Percentiles rank a stretch among this genome's conserved stretches.
These are phyloP conservation scores for Tiaroga cobitis DNA, from an alignment of 2,797 vertebrate genomes.

Conservation along the genomic window DNA sequence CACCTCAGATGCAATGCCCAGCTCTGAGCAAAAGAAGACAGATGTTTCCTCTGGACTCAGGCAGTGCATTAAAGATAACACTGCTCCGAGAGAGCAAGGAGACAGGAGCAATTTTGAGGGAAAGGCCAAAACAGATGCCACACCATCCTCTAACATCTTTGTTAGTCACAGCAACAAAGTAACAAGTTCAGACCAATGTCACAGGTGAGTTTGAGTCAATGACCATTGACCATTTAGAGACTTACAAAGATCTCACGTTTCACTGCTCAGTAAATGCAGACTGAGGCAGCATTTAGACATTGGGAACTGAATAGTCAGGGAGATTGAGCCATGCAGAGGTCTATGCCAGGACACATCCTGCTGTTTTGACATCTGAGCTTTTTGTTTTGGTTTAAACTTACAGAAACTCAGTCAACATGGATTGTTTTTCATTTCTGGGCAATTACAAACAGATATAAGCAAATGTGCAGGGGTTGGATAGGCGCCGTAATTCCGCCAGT, in stretches of 20 bases:
- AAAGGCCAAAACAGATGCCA: conserved; percentile 44
- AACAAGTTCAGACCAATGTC: conserved; percentile 16
- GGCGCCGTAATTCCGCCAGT: neutral
- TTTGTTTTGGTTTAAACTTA: conserved; percentile 59
- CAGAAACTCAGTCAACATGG: conserved; percentile 28
- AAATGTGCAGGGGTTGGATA: conserved; percentile 14
- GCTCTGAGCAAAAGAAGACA: conserved; percentile 57
- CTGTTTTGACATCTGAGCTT: conserved; percentile 57
- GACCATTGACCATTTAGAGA: neutral
- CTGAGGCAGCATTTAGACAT: neutral
- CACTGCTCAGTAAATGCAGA: neutral
- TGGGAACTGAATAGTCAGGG: conserved; percentile 1
- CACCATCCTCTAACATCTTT: conserved; percentile 47
- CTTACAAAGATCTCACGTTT: neutral
- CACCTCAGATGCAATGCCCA: conserved; percentile 55
- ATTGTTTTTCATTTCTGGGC: conserved; percentile 47
- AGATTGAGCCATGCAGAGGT: neutral
- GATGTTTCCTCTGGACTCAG: conserved; percentile 60
- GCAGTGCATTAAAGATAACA: conserved; percentile 55
- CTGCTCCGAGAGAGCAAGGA: conserved; percentile 62
- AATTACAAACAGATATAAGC: conserved; percentile 45
- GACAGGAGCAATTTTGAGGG: conserved; percentile 52
- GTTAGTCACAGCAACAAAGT: neutral
- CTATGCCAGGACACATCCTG: conserved; percentile 54
- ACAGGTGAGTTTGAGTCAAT: conserved; percentile 65